Conservation (phyloP, 2,113 vertebrate genomes). For the Pipra filicauda region DNA sequence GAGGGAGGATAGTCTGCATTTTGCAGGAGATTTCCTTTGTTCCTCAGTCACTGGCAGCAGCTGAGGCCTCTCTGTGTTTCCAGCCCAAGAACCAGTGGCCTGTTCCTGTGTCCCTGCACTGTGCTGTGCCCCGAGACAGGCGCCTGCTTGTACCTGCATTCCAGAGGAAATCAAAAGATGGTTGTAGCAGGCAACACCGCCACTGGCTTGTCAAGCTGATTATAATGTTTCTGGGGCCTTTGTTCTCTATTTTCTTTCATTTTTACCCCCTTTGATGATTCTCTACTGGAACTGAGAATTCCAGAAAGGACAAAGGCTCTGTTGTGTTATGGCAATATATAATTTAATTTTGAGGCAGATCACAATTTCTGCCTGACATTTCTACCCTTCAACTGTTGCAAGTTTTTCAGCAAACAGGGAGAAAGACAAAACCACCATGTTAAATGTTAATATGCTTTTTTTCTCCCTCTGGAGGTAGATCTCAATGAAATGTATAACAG, state of each 20-base stretch:
- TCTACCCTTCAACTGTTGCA: constrained; percentile 34
- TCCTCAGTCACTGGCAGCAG: neutral
- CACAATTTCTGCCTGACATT: constrained; percentile 37
- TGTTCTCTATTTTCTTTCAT: neutral
- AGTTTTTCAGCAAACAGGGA: constrained; percentile 48
- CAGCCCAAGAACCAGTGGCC: neutral
- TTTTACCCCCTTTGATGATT: neutral
- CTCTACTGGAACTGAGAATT: neutral
- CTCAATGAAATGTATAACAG: constrained; percentile 22
- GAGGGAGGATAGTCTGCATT: neutral
- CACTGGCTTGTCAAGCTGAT: neutral
- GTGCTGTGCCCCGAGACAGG: rapidly evolving
- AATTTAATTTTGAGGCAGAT: constrained; percentile 48
- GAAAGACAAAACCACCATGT: constrained; percentile 41
- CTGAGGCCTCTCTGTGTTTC: rapidly evolving
- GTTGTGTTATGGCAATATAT: neutral
- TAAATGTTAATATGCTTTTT: constrained; percentile 53
- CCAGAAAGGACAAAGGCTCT: neutral
- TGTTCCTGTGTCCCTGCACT: neutral
- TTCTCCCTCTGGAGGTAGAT: constrained; percentile 41
- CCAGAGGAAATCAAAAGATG: neutral
- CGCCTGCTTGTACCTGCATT: neutral
- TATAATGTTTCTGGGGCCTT: neutral
- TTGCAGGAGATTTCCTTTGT: neutral
- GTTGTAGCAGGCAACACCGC: rapidly evolving